Evolutionary conservation across 2,113 vertebrate species (phyloP).

Genomic region (Cyanoderma ruficeps): DNA sequence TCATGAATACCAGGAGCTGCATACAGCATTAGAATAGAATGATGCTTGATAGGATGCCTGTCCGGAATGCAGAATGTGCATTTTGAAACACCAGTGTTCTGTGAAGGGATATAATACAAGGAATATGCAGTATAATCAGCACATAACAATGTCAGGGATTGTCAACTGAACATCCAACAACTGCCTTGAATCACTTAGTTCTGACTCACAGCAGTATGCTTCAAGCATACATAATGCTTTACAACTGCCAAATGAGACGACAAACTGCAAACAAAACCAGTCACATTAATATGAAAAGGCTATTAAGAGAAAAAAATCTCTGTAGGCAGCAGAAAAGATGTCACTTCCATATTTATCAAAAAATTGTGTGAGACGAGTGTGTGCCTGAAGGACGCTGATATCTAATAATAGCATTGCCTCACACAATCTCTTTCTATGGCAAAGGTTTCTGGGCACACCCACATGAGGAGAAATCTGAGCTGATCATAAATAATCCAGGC

Average conservation of each 20-base stretch:
- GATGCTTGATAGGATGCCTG: not conserved
- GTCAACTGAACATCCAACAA: not conserved
- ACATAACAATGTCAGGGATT: not conserved
- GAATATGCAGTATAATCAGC: not conserved
- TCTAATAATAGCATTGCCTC: not conserved
- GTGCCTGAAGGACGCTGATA: not conserved
- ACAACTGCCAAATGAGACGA: not conserved
- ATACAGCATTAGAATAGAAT: not conserved
- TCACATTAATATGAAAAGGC: not conserved
- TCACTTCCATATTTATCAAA: not conserved
- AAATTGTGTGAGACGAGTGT: not conserved
- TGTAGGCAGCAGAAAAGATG: not conserved
- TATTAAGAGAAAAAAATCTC: not conserved
- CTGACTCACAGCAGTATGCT: not conserved
- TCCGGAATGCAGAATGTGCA: not conserved
- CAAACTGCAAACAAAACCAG: not conserved
- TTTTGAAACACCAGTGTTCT: not conserved
- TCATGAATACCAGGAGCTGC: not conserved
- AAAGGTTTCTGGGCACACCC: not conserved
- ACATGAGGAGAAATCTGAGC: not conserved
- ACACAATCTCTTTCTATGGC: not conserved
- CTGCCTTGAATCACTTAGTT: not conserved
- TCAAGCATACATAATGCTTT: not conserved
- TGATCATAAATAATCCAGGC: not conserved
- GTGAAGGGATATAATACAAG: not conserved